Conservation (phyloP, 92 coral and sea anemone genomes). For the Scolanthus callimorphus region DNA sequence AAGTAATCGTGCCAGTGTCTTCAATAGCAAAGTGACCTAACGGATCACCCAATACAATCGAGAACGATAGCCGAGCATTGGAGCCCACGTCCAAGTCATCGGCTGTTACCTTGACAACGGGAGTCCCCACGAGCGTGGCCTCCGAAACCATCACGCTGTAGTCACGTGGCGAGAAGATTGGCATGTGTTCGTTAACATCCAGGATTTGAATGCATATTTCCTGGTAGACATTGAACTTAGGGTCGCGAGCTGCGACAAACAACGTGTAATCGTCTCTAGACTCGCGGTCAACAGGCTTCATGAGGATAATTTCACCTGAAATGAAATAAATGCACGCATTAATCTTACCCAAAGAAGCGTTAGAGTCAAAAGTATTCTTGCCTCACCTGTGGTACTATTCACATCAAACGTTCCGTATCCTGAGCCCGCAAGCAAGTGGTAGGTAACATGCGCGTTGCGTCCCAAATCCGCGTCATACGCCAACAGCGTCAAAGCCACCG, state of each 20-base stretch:
- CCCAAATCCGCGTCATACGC: constrained; percentile 34
- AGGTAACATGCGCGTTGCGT: constrained; percentile 23
- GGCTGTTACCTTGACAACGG: constrained; percentile 27
- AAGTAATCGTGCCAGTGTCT: constrained; percentile 19
- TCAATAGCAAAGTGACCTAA: constrained; percentile 21
- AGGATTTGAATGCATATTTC: constrained; percentile 31
- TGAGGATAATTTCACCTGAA: constrained; percentile 34
- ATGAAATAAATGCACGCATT: no score
- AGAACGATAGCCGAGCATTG: constrained; percentile 29
- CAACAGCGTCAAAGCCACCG: constrained; percentile 14
- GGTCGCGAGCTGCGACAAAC: constrained; percentile 41
- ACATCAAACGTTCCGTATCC: constrained; percentile 32
- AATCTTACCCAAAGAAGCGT: no score
- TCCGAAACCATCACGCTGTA: constrained; percentile 37
- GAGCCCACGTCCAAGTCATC: constrained; percentile 39
- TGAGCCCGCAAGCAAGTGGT: constrained; percentile 38
- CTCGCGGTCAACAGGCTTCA: constrained; percentile 47
- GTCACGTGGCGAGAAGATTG: constrained; percentile 27
- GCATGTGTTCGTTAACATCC: constrained; percentile 54
- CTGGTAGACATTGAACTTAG: constrained; percentile 25
- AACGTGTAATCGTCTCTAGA: constrained; percentile 17
- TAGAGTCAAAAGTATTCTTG: no score
- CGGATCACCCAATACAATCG: constrained; percentile 33
- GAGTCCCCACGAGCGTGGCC: constrained; percentile 23
- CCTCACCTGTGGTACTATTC: constrained; percentile 37